phyloP scores from a whole-genome alignment of 2,888 invertebrate genomes.

The Andrena minutula region DNA sequence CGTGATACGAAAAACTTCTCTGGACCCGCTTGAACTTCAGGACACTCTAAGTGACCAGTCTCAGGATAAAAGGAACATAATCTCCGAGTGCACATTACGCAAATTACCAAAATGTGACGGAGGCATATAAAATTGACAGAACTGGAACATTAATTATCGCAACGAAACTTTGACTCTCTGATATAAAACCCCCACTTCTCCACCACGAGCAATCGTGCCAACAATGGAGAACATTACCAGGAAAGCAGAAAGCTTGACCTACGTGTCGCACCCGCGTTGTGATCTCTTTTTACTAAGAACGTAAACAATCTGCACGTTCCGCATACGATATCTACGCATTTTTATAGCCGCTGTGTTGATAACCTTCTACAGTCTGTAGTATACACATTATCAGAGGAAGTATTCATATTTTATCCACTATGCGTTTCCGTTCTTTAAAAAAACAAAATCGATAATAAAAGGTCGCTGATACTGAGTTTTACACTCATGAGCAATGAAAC shows the following conservation, averaged over 20 bases:
- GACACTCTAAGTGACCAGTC: too few species aligned
- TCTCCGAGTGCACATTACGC: too few species aligned
- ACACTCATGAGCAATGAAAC: too few species aligned
- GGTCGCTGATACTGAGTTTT: neutral
- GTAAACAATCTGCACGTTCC: neutral
- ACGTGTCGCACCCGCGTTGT: neutral
- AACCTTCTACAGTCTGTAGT: constrained; percentile 6
- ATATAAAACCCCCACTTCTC: neutral
- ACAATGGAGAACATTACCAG: neutral
- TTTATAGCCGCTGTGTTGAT: neutral
- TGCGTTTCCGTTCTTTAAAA: neutral
- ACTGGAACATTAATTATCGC: too few species aligned
- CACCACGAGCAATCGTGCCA: neutral
- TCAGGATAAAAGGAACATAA: too few species aligned
- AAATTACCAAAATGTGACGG: too few species aligned
- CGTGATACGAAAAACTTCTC: too few species aligned
- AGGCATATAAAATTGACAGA: too few species aligned
- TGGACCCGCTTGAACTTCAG: too few species aligned
- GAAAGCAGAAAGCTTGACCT: neutral
- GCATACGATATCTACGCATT: neutral
- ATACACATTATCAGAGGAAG: neutral
- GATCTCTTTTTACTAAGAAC: neutral
- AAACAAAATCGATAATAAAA: neutral
- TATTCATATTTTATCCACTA: too few species aligned
- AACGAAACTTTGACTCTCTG: neutral